Percentiles rank a stretch among this genome's conserved stretches.
These are phyloP conservation scores for Pipistrellus kuhlii DNA, from an alignment of 2,797 vertebrate species.

Conservation along the genomic window DNA sequence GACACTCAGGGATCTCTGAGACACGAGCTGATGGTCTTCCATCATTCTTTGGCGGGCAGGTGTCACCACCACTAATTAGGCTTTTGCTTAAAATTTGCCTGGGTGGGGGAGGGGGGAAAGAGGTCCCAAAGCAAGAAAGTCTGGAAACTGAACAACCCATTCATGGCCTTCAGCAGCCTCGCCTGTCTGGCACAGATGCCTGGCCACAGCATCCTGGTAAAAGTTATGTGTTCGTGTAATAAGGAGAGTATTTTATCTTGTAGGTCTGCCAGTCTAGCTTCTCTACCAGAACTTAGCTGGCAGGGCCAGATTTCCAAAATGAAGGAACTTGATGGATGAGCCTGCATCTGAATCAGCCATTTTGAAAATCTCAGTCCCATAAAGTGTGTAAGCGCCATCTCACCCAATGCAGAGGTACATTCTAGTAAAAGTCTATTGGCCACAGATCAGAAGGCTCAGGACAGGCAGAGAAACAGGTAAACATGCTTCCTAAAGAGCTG, in stretches of 20 bases:
- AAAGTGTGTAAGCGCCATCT: background rate
- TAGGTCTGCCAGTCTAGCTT: background rate
- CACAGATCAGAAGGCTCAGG: background rate
- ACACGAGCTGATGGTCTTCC: slow-evolving; percentile 45
- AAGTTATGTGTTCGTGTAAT: background rate
- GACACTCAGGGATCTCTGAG: slow-evolving; percentile 52
- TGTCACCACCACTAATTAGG: slow-evolving; percentile 63
- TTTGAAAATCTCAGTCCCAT: background rate
- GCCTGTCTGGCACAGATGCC: background rate
- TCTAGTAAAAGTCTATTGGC: background rate
- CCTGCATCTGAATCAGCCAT: background rate
- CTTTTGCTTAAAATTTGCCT: slow-evolving; percentile 44
- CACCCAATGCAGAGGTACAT: background rate
- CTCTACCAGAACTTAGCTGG: background rate
- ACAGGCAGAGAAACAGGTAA: background rate
- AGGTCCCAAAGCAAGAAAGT: background rate
- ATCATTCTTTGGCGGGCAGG: slow-evolving; percentile 41
- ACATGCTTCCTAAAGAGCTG: background rate
- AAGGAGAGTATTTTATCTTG: background rate
- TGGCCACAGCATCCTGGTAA: background rate
- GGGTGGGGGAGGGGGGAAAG: background rate
- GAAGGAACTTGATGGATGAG: background rate
- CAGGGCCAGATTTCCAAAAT: background rate
- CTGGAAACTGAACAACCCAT: background rate
- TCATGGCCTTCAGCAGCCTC: background rate